Evolutionary conservation across 2,113 vertebrate species (phyloP).

Genomic region (Engraulis encrasicolus): DNA sequence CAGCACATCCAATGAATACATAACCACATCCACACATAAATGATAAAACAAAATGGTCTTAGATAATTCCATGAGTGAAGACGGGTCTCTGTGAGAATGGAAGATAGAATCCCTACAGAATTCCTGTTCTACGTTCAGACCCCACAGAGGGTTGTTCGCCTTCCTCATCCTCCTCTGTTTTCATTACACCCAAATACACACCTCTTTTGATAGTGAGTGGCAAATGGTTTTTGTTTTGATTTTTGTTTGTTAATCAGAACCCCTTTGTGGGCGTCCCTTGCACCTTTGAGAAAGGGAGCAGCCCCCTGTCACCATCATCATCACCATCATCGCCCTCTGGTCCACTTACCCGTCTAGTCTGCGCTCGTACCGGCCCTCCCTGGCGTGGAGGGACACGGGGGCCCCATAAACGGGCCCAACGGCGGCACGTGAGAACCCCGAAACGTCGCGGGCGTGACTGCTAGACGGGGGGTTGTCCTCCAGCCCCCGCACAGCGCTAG

Average conservation of each 20-base stretch:
- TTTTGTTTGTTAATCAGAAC: no score
- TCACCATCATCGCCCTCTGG: no score
- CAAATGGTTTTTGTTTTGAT: constrained; percentile 52
- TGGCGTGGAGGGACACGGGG: constrained; percentile 96
- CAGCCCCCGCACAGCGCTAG: constrained; percentile 95
- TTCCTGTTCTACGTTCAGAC: constrained; percentile 69
- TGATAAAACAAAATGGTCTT: constrained; percentile 62
- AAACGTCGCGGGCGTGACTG: constrained; percentile 97
- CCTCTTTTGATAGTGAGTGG: constrained; percentile 66
- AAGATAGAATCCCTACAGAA: constrained; percentile 75
- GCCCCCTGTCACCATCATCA: no score
- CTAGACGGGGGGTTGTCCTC: constrained; percentile 97
- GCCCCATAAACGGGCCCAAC: constrained; percentile 96
- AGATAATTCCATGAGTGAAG: constrained; percentile 70
- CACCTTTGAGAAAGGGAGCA: constrained; percentile 70
- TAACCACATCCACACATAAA: constrained; percentile 68
- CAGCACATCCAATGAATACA: constrained; percentile 68
- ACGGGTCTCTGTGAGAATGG: constrained; percentile 71
- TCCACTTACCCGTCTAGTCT: constrained; percentile 87
- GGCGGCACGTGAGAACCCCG: constrained; percentile 97
- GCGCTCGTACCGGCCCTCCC: constrained; percentile 99
- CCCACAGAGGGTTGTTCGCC: constrained; percentile 56
- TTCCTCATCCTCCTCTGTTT: constrained; percentile 44
- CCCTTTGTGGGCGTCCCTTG: constrained; percentile 68
- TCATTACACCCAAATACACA: constrained; percentile 69